Evolutionary conservation across 64 coral and sea anemone species (phyloP).

Genomic region (Montipora capricornis): DNA sequence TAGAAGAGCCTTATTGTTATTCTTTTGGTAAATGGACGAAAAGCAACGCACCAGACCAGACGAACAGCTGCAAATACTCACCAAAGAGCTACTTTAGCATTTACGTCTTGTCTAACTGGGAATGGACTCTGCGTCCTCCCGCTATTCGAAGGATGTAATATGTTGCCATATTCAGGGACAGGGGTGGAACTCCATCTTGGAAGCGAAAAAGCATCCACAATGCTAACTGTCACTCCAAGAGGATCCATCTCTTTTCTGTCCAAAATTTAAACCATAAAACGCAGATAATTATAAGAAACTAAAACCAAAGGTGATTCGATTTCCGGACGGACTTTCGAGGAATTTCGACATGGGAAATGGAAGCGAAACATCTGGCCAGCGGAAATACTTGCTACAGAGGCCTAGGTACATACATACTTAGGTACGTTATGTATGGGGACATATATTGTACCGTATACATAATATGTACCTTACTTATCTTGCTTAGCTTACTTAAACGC

Average conservation of each 20-base stretch:
- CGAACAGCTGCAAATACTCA: neutral
- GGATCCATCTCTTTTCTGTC: slow-evolving; percentile 64
- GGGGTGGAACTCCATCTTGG: slow-evolving; percentile 87
- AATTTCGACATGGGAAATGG: neutral
- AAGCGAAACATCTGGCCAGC: too few species aligned
- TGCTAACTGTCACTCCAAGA: slow-evolving; percentile 71
- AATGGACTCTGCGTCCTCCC: slow-evolving; percentile 52
- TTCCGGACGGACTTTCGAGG: neutral
- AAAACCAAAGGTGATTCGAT: neutral
- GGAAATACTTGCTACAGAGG: too few species aligned
- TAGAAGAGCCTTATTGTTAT: neutral
- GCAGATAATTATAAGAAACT: neutral
- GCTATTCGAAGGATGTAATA: neutral
- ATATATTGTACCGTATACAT: too few species aligned
- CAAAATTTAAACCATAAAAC: neutral
- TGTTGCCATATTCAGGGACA: slow-evolving; percentile 29
- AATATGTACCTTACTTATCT: too few species aligned
- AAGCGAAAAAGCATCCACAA: slow-evolving; percentile 72
- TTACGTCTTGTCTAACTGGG: slow-evolving; percentile 78
- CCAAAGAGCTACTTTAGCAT: slow-evolving; percentile 86
- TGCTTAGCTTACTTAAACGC: too few species aligned
- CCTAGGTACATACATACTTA: too few species aligned
- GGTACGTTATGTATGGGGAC: too few species aligned
- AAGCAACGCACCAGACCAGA: neutral
- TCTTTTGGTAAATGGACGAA: neutral